Evolutionary conservation across 64 coral and sea anemone species (phyloP), one percentile per base, ranked within the genome.

Genomic region (Orbicella faveolata): DNA sequence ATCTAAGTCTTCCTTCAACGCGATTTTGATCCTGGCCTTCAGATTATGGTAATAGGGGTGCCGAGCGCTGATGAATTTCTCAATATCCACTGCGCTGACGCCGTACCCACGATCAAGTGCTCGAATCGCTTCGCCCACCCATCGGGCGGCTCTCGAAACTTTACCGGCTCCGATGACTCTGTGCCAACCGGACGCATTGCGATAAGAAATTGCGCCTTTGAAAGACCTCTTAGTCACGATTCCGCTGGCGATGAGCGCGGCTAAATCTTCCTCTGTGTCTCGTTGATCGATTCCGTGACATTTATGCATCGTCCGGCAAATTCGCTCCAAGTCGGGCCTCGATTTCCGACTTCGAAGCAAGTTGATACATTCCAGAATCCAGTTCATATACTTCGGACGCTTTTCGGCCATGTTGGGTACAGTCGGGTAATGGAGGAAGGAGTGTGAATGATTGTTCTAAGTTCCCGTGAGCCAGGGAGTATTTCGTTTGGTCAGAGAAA

Each of bases 341-440:
- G 95, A 96, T 96, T 96, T 96, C 63, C 95, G 92, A 94, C 95
- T 96, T 63, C 95, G 93, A 64, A 96, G 82, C 73, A 96, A 91
- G 82, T 96, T 96, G 73, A 96, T 96, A 72, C 95, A 96, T 94
- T 96, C 95, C 85, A 96, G 69, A 86, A 96, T 96, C 95, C 95
- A 96, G 63, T 96, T 96, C 95, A 96, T 96, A 57, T 96, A 96
- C 74, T 96, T 96, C 1, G 95, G 95, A 73, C 95, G 95, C 25
- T 96, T 94, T 52, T 76, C 74, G 25, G 78, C 78, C 89, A 75
- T 94, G 75, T 72, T 37, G 20, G 39, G 39, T 37, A 76, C 52
- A 63, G 76, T 57, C 13, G 30, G 12, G 36, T 61, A n/a, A 20
- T 68, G 67, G 36, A 76, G 16, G 77, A 83, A 52, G 34, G 70